Conservation (phyloP, 2,113 vertebrate species). For the Tapirus terrestris region DNA sequence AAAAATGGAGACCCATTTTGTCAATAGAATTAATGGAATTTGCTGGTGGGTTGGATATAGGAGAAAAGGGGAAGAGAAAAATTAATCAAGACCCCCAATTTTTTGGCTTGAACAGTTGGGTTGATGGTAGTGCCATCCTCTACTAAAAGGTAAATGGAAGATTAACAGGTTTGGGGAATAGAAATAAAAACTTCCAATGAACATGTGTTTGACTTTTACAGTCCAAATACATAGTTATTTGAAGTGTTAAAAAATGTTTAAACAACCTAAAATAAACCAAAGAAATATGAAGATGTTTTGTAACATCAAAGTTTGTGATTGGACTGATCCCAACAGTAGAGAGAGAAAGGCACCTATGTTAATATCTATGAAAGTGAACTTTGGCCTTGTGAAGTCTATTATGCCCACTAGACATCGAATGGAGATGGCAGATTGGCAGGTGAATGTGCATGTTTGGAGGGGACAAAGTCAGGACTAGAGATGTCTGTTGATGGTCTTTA, state of each 20-base stretch:
- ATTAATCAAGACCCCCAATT: neutral
- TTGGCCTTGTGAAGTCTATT: neutral
- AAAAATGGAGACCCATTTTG: neutral
- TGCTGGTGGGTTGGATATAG: neutral
- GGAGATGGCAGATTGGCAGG: neutral
- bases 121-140: neutral
- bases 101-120: neutral
- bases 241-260: slow-evolving; percentile 52
- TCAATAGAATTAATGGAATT: neutral
- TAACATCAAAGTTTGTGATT: slow-evolving; percentile 2
- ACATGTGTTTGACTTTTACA: slow-evolving; percentile 34
- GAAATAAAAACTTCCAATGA: slow-evolving; percentile 51
- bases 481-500: neutral
- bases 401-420: neutral
- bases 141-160: neutral
- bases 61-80: neutral
- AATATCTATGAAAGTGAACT: neutral
- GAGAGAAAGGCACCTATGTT: neutral
- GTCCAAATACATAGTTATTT: slow-evolving; percentile 34
- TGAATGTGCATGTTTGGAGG: neutral
- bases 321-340: neutral
- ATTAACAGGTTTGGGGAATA: neutral
- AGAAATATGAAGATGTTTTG: slow-evolving; percentile 45
- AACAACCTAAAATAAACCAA: slow-evolving; percentile 52
- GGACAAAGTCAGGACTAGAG: neutral